Base-by-base conservation (phyloP, 2,113 vertebrate species). In the Theristicus caerulescens region DNA sequence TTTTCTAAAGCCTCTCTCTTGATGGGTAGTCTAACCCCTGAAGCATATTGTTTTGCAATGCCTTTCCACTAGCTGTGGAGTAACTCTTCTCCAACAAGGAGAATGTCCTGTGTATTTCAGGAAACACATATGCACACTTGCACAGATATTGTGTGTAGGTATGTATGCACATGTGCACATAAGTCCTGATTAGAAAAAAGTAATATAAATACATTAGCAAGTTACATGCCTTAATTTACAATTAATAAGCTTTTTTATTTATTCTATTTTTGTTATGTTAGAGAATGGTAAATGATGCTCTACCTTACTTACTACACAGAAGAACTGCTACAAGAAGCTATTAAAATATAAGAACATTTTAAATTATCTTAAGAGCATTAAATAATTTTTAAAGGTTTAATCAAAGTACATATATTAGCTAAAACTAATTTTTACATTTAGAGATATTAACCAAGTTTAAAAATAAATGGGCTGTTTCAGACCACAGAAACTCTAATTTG, bases 81-180 rank as follows among this genome's bases (percentile, higher is more conserved):
- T 9, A 47, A 70, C 21, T 44, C 32, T 70, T 20, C 31, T 40
- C 14, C 46, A 40, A 26, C 11, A 40, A 4, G 10, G 20, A 58
- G 14, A 47, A 32, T 0, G 2, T 8, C 20, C 51, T 24, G 7
- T 34, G 13, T 20, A 32, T 64, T 72, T 59, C 73, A 65, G 27
- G 17, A 82, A 34, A 58, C 9, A 40, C 22, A n/a, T 1, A 26
- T 0, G 1, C 8, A 42, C 11, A 18, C 47, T 18, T 44, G 64
- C 59, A 64, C 8, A 51, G 49, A 54, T 44, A 6, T 0, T 29
- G 13, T 14, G 11, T 17, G 6, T 27, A 58, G 36, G 5, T 49
- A 11, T 8, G 4, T 3, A 19, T n/a, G 42, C 40, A 80, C 8
- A 11, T 5, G 13, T 20, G 52, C 32, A 42, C 5, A 0, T 4